These are phyloP conservation scores for Sphenopsis melanotis DNA, from an alignment of 2,797 vertebrate genomes.

Conservation along the genomic window DNA sequence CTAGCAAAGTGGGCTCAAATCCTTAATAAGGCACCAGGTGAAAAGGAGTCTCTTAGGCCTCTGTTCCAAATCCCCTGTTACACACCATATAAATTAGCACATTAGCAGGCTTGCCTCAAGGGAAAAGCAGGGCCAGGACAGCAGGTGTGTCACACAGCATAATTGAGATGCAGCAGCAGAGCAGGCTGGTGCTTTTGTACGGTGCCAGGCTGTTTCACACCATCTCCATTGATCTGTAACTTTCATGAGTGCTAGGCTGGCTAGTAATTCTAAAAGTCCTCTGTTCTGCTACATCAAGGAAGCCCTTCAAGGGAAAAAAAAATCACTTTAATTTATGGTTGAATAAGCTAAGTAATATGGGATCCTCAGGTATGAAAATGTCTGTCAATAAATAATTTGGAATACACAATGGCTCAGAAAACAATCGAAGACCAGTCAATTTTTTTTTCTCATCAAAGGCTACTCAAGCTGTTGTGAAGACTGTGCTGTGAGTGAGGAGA, in stretches of 20 bases:
- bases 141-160: not conserved
- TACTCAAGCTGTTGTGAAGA: not conserved
- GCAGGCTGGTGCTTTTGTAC: not conserved
- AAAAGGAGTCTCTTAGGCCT: slow-evolving; percentile 24
- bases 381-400: not conserved
- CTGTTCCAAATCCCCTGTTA: slow-evolving; percentile 16
- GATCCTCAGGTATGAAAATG: not conserved
- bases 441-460: not conserved
- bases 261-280: not conserved
- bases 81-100: slow-evolving; percentile 9
- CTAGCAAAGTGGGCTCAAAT: not conserved
- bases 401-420: not conserved
- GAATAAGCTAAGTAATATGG: not conserved
- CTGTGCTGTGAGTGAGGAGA: not conserved
- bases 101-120: slow-evolving; percentile 3
- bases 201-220: not conserved
- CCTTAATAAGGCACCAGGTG: slow-evolving; percentile 21
- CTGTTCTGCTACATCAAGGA: not conserved
- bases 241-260: not conserved
- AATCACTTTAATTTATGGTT: not conserved
- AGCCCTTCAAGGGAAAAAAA: not conserved
- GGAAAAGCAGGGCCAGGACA: not conserved
- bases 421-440: not conserved
- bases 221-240: not conserved
- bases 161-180: slow-evolving; percentile 28